A percentile compares a stretch with the other conserved stretches of the same genome.
These are phyloP conservation scores for Eupelmus urozonus DNA, from an alignment of 2,888 invertebrate genomes.

Conservation along the genomic window DNA sequence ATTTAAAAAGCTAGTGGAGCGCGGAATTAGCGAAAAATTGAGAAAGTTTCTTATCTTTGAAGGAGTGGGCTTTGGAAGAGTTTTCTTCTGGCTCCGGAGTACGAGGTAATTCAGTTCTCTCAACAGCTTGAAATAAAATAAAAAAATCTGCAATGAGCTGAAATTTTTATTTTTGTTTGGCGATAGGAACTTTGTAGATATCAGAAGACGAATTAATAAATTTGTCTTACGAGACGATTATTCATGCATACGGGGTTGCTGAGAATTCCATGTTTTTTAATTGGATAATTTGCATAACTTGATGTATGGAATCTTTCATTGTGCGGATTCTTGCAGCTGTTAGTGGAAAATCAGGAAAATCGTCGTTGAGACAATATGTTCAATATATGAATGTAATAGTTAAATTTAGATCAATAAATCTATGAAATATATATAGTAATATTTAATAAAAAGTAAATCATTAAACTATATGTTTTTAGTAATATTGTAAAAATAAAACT, in stretches of 20 bases:
- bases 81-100: not conserved
- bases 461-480: too few species aligned
- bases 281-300: conserved; percentile 26
- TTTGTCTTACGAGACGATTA: not conserved
- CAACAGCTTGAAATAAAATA: conserved; percentile 46
- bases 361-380: too few species aligned
- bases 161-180: conserved; percentile 23
- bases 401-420: too few species aligned
- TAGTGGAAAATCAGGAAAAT: too few species aligned
- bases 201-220: conserved; percentile 20
- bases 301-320: not conserved
- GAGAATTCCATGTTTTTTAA: conserved; percentile 37
- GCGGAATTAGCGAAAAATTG: conserved; percentile 61
- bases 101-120: conserved; percentile 25
- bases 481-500: too few species aligned
- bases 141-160: conserved; percentile 16
- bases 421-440: not conserved
- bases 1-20: conserved; percentile 61
- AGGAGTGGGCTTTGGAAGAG: not conserved
- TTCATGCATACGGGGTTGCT: not conserved
- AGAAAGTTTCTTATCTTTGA: conserved; percentile 60
- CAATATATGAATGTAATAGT: too few species aligned
- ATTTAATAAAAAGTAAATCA: conserved; percentile 9
- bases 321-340: not conserved
- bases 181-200: conserved; percentile 1